Evolutionary conservation across 2,888 invertebrate genomes (phyloP), one percentile per base, ranked within the genome.

Genomic region (Bibio marci): DNA sequence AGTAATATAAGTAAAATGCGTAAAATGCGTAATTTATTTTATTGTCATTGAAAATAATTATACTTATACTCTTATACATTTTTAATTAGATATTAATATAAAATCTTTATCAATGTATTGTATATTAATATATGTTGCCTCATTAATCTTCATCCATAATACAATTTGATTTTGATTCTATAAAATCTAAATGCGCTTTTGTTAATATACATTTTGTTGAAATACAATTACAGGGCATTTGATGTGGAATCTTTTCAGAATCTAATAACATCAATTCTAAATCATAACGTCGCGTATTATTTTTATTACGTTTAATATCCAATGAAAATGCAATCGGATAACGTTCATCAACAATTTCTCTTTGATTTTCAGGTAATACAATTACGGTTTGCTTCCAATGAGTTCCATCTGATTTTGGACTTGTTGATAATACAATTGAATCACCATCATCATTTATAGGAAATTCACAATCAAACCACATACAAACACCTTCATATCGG

Each of bases 341-440:
- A 1, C 68, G 67, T 31, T 46, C 47, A 4, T 55, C 57, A 2
- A 58, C 48, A 14, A 46, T 49, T 57, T 58, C 52, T 59, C 76
- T 36, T 73, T 69, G 41, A 40, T 70, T 66, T 15, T 71, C 57
- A 0, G 88, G 87, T 33, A 92, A 59, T 2, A 87, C 70, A 45
- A 92, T 74, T 1, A 90, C 70, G 1, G 90, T 90, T 59, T 94
- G 94, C 55, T 91, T 88, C 94, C 94, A 94, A 65, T 94, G 94
- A 0, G 94, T 94, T 17, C 73, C 66, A 0, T 71, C 66, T 1
- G 67, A 63, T 30, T 69, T 63, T 3, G 92, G 91, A 2, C 83
- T 77, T 1, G 92, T 92, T 37, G 80, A 78, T 50, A 92, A 76
- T 4, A 66, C 61, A 6, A 85, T 67, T 12, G 68, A 61, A 47